phyloP scores from a whole-genome alignment of 2,888 invertebrate genomes.

The Tenthredo amoena region DNA sequence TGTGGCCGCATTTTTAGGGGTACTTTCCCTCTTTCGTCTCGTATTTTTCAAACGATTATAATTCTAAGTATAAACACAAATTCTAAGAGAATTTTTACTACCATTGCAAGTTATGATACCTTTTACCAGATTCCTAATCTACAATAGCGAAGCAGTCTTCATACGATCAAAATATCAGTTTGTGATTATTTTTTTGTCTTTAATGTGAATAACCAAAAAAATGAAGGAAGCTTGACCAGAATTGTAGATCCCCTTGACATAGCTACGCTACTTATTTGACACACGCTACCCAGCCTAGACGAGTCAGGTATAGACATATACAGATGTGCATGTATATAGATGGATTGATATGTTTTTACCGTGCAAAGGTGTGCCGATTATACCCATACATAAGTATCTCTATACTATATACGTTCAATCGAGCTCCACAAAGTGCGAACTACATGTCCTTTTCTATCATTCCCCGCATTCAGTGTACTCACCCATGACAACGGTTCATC shows the following conservation, averaged over 20 bases:
- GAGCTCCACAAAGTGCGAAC: background rate
- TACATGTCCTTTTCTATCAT: background rate
- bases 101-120: background rate
- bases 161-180: background rate
- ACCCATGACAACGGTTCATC: constrained; percentile 44
- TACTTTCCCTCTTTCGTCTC: background rate
- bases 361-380: constrained; percentile 18
- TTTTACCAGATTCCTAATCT: background rate
- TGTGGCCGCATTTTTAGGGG: background rate
- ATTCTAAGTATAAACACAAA: too few relatives aligned
- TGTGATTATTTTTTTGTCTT: background rate
- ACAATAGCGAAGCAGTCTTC: background rate
- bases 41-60: background rate
- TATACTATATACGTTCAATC: background rate
- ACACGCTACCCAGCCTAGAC: background rate
- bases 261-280: constrained; percentile 2
- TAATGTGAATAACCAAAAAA: background rate
- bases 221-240: background rate
- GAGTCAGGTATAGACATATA: background rate
- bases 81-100: too few relatives aligned
- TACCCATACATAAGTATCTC: background rate
- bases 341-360: background rate
- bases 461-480: background rate
- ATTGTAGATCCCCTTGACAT: background rate
- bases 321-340: background rate